Evolutionary conservation across 2,797 vertebrate species (phyloP), one percentile per base, ranked within the genome.

Genomic region (Lemur catta): DNA sequence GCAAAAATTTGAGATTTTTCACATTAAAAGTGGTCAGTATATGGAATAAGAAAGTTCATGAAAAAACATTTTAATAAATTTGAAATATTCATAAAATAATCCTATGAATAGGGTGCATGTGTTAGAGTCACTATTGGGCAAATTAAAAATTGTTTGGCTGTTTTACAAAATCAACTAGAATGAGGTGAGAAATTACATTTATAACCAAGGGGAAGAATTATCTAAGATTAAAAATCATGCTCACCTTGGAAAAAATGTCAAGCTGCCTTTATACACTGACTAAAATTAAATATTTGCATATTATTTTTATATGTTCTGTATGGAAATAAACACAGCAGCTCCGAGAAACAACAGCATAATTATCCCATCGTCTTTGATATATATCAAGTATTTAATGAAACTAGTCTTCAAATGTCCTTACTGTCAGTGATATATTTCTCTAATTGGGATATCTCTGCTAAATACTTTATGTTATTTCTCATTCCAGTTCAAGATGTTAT

Each of bases 1-100:
- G 26, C 65, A 98, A 97, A 84, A 97, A 93, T 72, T 96, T 94
- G 93, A 93, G 71, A 95, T 88, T 97, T 98, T 98, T 97, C 86
- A 95, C 52, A 93, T 46, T 8, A 94, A 78, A 96, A 96, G 80
- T 72, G 7, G 10, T 91, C 59, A 97, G 4, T 92, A 80, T 48
- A 57, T 74, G 9, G 65, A 98, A 94, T 91, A 93, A 93, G 8
- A 78, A 95, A 97, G 22, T 87, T 97, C n/a, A 72, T 67, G 22
- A 59, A 96, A 97, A 96, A 30, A 55, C 43, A n/a, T 93, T 94
- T 97, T 59, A 89, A 82, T 75, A 96, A 92, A 67, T 85, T 97
- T 97, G 89, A 84, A 95, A 72, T 88, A 48, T 93, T 97, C 71
- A n/a, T 97, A 97, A 97, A 95, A 82, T 94, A 88, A 96, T 85